Evolutionary conservation across 2,888 invertebrate species (phyloP).

Genomic region (Tigriopus californicus): DNA sequence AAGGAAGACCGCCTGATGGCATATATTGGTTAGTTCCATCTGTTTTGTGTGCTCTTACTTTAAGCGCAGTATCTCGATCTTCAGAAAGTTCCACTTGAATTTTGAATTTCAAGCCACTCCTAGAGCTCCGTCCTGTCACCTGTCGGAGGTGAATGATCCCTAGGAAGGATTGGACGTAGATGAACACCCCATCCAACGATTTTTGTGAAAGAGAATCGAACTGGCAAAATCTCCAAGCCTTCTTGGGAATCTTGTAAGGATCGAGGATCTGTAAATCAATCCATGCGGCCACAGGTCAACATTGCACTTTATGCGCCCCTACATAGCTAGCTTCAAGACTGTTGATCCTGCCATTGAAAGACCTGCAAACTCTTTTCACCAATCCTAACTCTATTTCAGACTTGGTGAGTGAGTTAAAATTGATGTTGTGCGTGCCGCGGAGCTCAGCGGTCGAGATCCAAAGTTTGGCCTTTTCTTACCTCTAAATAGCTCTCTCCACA

Average conservation of each 20-base stretch:
- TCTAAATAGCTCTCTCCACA: background rate
- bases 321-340: too few relatives aligned
- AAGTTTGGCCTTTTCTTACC: background rate
- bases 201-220: background rate
- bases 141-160: background rate
- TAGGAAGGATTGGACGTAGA: slow-evolving; percentile 3
- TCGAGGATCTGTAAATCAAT: slow-evolving; percentile 4
- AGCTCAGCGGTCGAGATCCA: too few relatives aligned
- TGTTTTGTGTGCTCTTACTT: background rate
- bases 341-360: too few relatives aligned
- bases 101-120: background rate
- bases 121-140: background rate
- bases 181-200: background rate
- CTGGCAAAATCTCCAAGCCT: slow-evolving; percentile 6
- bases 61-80: background rate
- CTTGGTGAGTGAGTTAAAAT: too few relatives aligned
- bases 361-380: too few relatives aligned
- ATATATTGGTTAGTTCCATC: too few relatives aligned
- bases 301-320: background rate
- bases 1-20: background rate
- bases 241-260: slow-evolving; percentile 5
- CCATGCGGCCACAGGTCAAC: background rate
- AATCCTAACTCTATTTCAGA: too few relatives aligned
- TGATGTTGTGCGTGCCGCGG: too few relatives aligned
- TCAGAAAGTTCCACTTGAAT: background rate